Conservation (phyloP, 2,888 invertebrate species). For the Hymenopus coronatus region DNA sequence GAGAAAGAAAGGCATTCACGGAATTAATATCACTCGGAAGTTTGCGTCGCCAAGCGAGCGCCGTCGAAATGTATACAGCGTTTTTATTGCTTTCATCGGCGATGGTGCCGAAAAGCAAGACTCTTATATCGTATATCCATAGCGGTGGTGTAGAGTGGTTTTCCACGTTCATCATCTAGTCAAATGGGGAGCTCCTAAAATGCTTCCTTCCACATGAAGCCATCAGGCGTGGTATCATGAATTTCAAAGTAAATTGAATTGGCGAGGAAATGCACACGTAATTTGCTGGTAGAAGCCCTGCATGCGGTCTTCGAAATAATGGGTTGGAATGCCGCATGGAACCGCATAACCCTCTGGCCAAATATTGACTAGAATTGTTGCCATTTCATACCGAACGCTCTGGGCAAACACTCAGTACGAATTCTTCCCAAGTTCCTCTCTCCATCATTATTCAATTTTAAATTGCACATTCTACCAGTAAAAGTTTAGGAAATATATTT, state of each 20-base stretch:
- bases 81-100: neutral
- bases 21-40: neutral
- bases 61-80: neutral
- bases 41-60: neutral
- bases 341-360: neutral
- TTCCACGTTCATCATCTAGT: neutral
- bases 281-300: neutral
- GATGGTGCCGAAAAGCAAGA: neutral
- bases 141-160: neutral
- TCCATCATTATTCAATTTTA: neutral
- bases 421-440: neutral
- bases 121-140: neutral
- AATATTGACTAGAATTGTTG: neutral
- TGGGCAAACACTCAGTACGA: neutral
- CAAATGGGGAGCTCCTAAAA: neutral
- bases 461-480: neutral
- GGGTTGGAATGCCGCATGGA: neutral
- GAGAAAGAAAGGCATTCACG: neutral
- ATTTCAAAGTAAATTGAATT: neutral
- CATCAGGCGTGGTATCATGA: neutral
- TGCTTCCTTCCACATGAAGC: neutral
- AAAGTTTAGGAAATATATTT: too few species aligned
- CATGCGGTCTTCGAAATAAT: neutral
- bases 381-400: neutral
- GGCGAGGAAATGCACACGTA: neutral